Percentiles rank a stretch among this genome's conserved stretches.
Conservation (phyloP, 30 jellyfish, hydroid and myxozoan species). For the Hydractinia symbiolongicarpus region DNA sequence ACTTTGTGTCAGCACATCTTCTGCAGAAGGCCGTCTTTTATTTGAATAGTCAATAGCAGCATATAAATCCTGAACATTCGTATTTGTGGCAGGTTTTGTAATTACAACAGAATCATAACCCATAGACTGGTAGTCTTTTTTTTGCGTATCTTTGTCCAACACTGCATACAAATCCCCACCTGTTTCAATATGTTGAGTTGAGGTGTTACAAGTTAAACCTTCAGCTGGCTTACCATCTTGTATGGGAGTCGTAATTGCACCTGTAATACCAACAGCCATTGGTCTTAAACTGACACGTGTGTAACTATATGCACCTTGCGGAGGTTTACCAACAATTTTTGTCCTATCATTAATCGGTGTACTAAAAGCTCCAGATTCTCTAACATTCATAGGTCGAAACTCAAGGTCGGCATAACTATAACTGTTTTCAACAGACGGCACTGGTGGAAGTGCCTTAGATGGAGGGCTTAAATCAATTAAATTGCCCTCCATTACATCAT, state of each 20-base stretch:
- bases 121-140: neutral
- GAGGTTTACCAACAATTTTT: neutral
- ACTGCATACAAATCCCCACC: conserved; percentile 23
- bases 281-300: conserved; percentile 1
- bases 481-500: neutral
- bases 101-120: neutral
- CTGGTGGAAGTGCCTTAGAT: neutral
- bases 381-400: conserved; percentile 58
- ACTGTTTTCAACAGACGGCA: conserved; percentile 14
- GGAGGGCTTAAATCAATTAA: neutral
- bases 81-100: neutral
- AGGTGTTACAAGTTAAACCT: neutral
- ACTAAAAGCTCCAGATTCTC: conserved; percentile 49
- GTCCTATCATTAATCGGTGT: conserved; percentile 39
- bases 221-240: neutral
- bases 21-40: conserved; percentile 7
- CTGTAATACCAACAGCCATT: neutral
- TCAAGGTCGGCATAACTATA: conserved; percentile 65
- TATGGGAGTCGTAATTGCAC: neutral
- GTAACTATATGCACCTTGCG: conserved; percentile 14
- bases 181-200: conserved; percentile 4
- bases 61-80: neutral
- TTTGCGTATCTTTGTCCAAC: conserved; percentile 12
- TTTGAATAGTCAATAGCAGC: conserved; percentile 4
- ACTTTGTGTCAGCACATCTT: neutral